Evolutionary conservation across 2,797 vertebrate species (phyloP).

Genomic region (Sternotherus odoratus): DNA sequence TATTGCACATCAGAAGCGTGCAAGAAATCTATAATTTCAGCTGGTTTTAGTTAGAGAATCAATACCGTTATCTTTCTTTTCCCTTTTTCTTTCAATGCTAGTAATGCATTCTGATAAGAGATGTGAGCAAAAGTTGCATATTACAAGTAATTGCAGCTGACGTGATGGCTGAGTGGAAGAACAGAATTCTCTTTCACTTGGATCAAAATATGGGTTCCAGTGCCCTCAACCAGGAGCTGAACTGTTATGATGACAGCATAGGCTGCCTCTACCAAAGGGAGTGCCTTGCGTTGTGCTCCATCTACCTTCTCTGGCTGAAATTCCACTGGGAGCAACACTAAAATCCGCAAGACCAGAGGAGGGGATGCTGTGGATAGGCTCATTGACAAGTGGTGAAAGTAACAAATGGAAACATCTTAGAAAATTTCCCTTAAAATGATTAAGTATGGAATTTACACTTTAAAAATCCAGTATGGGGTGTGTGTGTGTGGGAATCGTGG

Average conservation of each 20-base stretch:
- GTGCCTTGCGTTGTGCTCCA: background rate
- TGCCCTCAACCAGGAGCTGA: background rate
- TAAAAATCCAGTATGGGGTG: background rate
- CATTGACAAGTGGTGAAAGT: no score
- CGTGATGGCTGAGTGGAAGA: background rate
- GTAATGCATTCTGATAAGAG: background rate
- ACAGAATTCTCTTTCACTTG: background rate
- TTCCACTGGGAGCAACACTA: background rate
- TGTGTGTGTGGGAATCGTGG: background rate
- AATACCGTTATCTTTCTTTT: slow-evolving; percentile 13
- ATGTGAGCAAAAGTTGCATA: background rate
- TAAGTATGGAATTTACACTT: background rate
- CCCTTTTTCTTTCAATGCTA: background rate
- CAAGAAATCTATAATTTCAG: background rate
- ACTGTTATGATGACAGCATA: background rate
- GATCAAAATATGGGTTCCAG: background rate
- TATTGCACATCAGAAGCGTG: background rate
- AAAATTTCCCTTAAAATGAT: slow-evolving; percentile 8
- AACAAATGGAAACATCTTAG: background rate
- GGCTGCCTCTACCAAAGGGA: background rate
- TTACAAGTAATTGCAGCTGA: background rate
- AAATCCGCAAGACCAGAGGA: background rate
- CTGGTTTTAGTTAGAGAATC: slow-evolving; percentile 7
- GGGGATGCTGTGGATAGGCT: background rate
- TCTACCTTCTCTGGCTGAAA: background rate